Evolutionary conservation across 23 tunicate genomes (phyloP).

Genomic region (Halocynthia roretzi): DNA sequence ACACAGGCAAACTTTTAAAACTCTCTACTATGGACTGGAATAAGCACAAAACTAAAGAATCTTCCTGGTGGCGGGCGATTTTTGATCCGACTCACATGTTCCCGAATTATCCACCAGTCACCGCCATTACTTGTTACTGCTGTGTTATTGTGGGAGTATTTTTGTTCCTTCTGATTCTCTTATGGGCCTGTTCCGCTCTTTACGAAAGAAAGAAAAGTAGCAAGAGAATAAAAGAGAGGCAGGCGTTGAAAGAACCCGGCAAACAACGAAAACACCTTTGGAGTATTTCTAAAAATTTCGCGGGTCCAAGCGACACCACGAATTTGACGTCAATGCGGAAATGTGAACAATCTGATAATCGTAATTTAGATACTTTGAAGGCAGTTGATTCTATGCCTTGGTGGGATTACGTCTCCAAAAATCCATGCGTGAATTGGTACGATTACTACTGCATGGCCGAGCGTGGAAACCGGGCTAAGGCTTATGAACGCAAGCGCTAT

Average conservation of each 20-base stretch:
- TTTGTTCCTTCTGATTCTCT: not conserved
- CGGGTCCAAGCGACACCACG: too few species aligned
- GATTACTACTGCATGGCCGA: conserved; percentile 15
- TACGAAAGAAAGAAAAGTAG: not conserved
- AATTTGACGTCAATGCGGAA: too few species aligned
- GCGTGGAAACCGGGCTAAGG: not conserved
- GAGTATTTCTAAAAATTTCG: not conserved
- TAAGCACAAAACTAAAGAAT: not conserved
- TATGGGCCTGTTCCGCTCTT: conserved; percentile 14
- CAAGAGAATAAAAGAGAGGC: not conserved
- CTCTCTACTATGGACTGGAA: too few species aligned
- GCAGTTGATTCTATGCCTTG: conserved; percentile 21
- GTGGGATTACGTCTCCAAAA: conserved; percentile 25
- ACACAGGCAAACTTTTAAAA: too few species aligned
- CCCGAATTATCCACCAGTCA: not conserved
- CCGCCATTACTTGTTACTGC: conserved; percentile 6
- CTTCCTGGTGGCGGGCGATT: not conserved
- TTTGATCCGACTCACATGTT: conserved; percentile 12
- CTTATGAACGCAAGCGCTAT: conserved; percentile 5
- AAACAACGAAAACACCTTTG: conserved; percentile 1
- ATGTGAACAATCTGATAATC: not conserved
- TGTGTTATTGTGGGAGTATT: conserved; percentile 11
- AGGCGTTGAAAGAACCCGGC: not conserved
- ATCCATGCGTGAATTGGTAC: conserved; percentile 19
- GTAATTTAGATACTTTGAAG: conserved; percentile 8